Evolutionary conservation across 2,797 vertebrate genomes (phyloP).

Genomic region (Acipenser transmontanus): DNA sequence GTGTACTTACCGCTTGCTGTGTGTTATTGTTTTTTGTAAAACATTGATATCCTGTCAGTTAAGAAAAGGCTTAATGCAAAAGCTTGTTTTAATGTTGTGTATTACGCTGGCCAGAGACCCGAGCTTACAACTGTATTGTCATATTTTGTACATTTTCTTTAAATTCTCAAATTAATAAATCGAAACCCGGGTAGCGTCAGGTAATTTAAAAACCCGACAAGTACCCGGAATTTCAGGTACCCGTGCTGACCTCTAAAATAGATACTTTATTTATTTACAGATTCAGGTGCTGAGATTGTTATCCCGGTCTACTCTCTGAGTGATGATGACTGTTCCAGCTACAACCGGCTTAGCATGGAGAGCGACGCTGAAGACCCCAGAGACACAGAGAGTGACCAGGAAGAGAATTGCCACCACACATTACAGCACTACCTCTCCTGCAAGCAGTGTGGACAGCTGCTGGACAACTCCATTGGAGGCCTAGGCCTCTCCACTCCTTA

Average conservation of each 20-base stretch:
- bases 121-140: not conserved
- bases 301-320: conserved; percentile 76
- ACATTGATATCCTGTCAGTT: too few relatives aligned
- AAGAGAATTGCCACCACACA: conserved; percentile 39
- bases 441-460: conserved; percentile 69
- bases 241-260: conserved; percentile 5
- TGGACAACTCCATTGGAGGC: conserved; percentile 60
- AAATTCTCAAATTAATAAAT: conserved; percentile 7
- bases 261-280: conserved; percentile 39
- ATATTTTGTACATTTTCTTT: conserved; percentile 1
- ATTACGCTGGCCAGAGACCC: conserved; percentile 16
- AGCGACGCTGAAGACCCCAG: conserved; percentile 72
- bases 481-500: conserved; percentile 56
- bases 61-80: too few relatives aligned
- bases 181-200: not conserved
- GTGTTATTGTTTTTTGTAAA: too few relatives aligned
- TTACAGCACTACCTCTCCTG: conserved; percentile 60
- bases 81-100: too few relatives aligned
- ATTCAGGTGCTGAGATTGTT: conserved; percentile 75
- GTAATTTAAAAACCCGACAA: not conserved
- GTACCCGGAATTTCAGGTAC: not conserved
- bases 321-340: conserved; percentile 77
- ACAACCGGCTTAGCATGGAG: conserved; percentile 78
- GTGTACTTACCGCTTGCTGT: too few relatives aligned
- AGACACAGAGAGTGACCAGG: conserved; percentile 53